Conservation (phyloP, 2,888 invertebrate species). For the Trissoscelio sp. region DNA sequence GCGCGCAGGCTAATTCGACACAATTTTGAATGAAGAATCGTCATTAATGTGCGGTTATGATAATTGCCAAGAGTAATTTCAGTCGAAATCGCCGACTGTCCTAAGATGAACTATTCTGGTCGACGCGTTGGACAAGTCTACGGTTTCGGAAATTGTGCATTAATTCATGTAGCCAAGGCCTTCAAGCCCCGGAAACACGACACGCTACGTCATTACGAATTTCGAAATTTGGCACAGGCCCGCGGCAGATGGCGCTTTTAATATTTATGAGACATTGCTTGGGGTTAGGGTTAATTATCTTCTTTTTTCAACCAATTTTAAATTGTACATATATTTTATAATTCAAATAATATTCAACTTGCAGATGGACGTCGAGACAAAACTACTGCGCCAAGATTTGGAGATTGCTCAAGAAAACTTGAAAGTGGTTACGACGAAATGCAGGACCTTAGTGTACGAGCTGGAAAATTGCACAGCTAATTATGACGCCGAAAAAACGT, state of each 20-base stretch:
- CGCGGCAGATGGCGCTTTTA: conserved; percentile 16
- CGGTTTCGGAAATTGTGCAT: conserved; percentile 30
- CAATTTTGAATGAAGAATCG: conserved; percentile 50
- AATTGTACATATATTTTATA: too few relatives aligned
- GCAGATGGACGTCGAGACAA: conserved; percentile 88
- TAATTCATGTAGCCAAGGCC: conserved; percentile 35
- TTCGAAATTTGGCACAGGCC: conserved; percentile 44
- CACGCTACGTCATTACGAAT: conserved; percentile 5
- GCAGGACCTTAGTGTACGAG: conserved; percentile 87
- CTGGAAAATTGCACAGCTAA: conserved; percentile 77
- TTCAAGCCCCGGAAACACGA: conserved; percentile 13
- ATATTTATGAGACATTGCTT: conserved; percentile 3
- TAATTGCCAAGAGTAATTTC: conserved; percentile 54
- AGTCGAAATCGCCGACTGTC: conserved; percentile 6
- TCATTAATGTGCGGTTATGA: conserved; percentile 43
- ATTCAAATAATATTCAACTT: too few relatives aligned
- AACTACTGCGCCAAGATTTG: conserved; percentile 85
- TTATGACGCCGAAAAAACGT: conserved; percentile 85
- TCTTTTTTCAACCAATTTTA: too few relatives aligned
- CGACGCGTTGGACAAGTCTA: conserved; percentile 34
- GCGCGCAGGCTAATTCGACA: conserved; percentile 19
- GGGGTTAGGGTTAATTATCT: too few relatives aligned
- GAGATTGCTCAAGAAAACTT: conserved; percentile 88
- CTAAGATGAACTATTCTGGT: conserved; percentile 50
- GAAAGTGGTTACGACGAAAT: conserved; percentile 87